Conservation (phyloP, 2,888 invertebrate species). For the Drosophila gaucha region DNA sequence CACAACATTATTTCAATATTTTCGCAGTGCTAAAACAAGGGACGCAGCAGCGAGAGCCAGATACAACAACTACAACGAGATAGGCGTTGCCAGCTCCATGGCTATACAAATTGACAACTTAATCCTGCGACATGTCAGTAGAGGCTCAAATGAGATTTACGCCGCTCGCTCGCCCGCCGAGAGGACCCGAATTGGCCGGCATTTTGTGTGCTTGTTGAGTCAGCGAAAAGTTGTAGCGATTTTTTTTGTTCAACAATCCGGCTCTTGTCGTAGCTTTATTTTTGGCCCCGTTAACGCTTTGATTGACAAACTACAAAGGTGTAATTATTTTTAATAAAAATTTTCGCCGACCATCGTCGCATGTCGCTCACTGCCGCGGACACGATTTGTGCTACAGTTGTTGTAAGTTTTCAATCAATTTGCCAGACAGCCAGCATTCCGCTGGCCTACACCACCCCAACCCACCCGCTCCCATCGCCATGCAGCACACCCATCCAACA, state of each 20-base stretch:
- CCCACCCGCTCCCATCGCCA: background rate
- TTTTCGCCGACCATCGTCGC: constrained; percentile 50
- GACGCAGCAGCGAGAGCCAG: constrained; percentile 10
- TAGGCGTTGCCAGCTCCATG: constrained; percentile 27
- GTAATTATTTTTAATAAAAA: constrained; percentile 78
- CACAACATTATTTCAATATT: constrained; percentile 74
- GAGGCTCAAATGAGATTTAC: constrained; percentile 81
- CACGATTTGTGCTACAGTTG: constrained; percentile 47
- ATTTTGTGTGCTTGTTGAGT: constrained; percentile 64
- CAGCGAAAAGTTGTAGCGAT: constrained; percentile 70
- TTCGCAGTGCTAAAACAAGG: constrained; percentile 63
- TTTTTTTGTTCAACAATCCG: constrained; percentile 66
- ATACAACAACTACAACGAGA: constrained; percentile 10
- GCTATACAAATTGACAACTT: constrained; percentile 76
- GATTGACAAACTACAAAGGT: constrained; percentile 79
- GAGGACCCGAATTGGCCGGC: constrained; percentile 40
- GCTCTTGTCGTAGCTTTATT: constrained; percentile 29
- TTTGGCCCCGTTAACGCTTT: constrained; percentile 61
- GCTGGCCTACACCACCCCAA: background rate
- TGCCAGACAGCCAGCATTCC: constrained; percentile 36
- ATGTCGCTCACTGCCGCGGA: constrained; percentile 54
- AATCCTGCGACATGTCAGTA: constrained; percentile 80
- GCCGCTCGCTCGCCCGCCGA: constrained; percentile 30
- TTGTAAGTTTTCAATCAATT: constrained; percentile 78
- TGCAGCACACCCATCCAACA: constrained; percentile 10